Percentiles rank a stretch among this genome's conserved stretches.
Conservation (phyloP, 2,888 invertebrate genomes). For the Acleris sparsana region DNA sequence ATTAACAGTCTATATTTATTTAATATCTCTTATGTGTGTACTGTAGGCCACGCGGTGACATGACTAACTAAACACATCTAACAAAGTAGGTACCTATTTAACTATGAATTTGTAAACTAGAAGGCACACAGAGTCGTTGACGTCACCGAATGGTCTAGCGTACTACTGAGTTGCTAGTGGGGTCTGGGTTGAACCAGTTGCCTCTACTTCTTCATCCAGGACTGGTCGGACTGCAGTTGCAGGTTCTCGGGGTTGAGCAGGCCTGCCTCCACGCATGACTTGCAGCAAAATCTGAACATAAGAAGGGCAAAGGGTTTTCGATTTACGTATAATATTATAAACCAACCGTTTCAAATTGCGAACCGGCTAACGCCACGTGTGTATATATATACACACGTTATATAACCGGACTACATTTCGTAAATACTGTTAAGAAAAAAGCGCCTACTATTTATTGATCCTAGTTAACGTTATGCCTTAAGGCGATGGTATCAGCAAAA, state of each 20-base stretch:
- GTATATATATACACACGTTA: no score
- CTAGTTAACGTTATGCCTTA: no score
- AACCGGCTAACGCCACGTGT: no score
- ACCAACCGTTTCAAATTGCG: no score
- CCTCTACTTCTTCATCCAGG: slow-evolving; percentile 38
- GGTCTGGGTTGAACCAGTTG: no score
- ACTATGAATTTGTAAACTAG: slow-evolving; percentile 7
- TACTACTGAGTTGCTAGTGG: neutral
- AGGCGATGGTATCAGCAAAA: no score
- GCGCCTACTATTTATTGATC: no score
- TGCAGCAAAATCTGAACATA: slow-evolving; percentile 91
- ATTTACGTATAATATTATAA: no score
- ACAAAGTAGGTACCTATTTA: slow-evolving; percentile 3
- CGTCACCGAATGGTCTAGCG: slow-evolving; percentile 10
- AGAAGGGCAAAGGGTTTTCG: neutral
- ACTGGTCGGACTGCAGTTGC: slow-evolving; percentile 59
- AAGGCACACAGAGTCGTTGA: slow-evolving; percentile 5
- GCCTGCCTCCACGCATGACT: slow-evolving; percentile 94
- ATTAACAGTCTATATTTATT: slow-evolving; percentile 1
- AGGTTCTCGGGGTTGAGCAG: slow-evolving; percentile 79
- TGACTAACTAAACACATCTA: neutral
- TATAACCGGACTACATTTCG: no score
- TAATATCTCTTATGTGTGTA: neutral
- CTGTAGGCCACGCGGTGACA: slow-evolving; percentile 6
- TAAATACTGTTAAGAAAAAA: no score